Evolutionary conservation across 1,140 invertebrate genomes (phyloP).

Genomic region (Drosophila dunni): DNA sequence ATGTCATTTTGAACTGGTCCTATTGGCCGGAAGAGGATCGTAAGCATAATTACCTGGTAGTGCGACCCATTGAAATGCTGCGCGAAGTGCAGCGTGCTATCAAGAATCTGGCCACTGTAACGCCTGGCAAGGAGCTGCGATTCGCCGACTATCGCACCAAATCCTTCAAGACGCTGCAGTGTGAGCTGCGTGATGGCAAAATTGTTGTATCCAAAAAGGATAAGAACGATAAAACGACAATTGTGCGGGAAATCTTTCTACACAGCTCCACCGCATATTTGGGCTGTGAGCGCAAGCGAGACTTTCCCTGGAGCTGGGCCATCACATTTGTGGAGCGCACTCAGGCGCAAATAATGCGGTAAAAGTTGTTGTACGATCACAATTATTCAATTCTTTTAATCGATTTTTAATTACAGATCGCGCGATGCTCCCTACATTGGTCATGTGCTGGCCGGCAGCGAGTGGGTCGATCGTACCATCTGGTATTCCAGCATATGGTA

Average conservation of each 20-base stretch:
- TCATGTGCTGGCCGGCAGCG: conserved; percentile 89
- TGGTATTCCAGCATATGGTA: conserved; percentile 91
- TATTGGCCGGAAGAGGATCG: conserved; percentile 93
- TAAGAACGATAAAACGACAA: conserved; percentile 79
- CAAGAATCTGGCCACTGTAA: conserved; percentile 86
- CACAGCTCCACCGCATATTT: conserved; percentile 86
- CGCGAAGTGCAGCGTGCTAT: conserved; percentile 84
- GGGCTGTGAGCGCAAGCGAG: conserved; percentile 91
- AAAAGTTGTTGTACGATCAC: neutral
- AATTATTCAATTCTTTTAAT: neutral
- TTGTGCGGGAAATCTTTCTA: conserved; percentile 78
- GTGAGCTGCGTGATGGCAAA: conserved; percentile 91
- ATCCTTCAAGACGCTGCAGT: conserved; percentile 90
- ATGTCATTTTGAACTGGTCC: conserved; percentile 91
- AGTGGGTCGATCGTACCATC: conserved; percentile 89
- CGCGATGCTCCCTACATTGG: conserved; percentile 92
- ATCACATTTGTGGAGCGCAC: conserved; percentile 90
- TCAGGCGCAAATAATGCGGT: conserved; percentile 89
- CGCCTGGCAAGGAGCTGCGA: conserved; percentile 89
- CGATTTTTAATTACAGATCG: conserved; percentile 85
- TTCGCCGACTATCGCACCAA: conserved; percentile 92
- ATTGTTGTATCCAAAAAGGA: conserved; percentile 91
- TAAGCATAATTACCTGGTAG: conserved; percentile 92
- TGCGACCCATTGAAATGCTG: conserved; percentile 86
- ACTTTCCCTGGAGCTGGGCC: conserved; percentile 91